Evolutionary conservation across 2,888 invertebrate species (phyloP).

Genomic region (Steinernema scapterisci): DNA sequence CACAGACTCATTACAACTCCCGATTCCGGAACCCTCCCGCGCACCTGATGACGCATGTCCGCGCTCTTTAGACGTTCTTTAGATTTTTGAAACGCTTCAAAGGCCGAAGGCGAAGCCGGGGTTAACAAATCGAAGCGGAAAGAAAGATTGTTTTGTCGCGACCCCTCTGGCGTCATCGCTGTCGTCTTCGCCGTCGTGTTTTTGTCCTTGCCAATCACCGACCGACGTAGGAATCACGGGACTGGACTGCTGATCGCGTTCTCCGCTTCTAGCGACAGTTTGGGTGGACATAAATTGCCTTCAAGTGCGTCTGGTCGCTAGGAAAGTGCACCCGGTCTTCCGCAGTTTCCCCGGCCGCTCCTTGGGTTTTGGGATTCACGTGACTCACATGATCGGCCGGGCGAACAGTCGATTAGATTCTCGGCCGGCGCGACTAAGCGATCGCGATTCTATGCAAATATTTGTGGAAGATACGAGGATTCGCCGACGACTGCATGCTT

Average conservation of each 20-base stretch:
- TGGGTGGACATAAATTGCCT: not conserved
- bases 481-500: not conserved
- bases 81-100: too few species aligned
- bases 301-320: not conserved
- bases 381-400: not conserved
- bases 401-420: conserved; percentile 2
- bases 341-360: too few species aligned
- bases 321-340: not conserved
- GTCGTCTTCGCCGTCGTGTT: not conserved
- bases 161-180: not conserved
- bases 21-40: too few species aligned
- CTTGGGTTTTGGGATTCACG: not conserved
- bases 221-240: not conserved
- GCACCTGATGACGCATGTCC: too few species aligned
- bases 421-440: not conserved
- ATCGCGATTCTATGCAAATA: conserved; percentile 27
- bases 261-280: not conserved
- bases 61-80: too few species aligned
- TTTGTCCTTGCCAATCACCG: not conserved
- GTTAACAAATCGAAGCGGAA: not conserved
- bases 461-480: conserved; percentile 25
- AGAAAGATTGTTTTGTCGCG: not conserved
- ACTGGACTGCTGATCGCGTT: not conserved
- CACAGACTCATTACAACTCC: too few species aligned
- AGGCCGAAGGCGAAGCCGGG: too few species aligned